phyloP scores from a whole-genome alignment of 2,113 vertebrate species.

The Rhipidura dahli region DNA sequence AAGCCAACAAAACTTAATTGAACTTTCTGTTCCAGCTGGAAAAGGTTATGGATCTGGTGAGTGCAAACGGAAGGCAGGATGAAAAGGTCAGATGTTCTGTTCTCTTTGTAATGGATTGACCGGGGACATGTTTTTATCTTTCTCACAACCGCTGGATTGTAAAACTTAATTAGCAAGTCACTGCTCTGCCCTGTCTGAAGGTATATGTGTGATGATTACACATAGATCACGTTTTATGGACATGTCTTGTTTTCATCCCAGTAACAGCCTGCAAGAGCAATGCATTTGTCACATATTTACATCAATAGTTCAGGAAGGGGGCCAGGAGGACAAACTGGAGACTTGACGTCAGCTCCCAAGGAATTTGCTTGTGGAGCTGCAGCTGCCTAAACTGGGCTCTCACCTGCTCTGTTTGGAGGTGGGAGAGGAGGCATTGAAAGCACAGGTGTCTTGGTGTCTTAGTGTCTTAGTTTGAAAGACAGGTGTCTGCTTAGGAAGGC shows the following conservation, averaged over 20 bases:
- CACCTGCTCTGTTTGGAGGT: not conserved
- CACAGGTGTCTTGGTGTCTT: fast-evolving
- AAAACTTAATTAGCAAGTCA: slow-evolving; percentile 73
- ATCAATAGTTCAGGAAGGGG: not conserved
- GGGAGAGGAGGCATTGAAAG: not conserved
- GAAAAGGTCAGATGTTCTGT: slow-evolving; percentile 78
- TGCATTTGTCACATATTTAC: slow-evolving; percentile 4
- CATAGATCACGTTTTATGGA: slow-evolving; percentile 60
- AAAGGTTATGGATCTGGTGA: slow-evolving; percentile 77
- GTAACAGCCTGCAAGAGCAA: not conserved
- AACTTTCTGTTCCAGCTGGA: slow-evolving; percentile 82
- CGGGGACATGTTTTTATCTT: slow-evolving; percentile 71
- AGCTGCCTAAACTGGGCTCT: not conserved
- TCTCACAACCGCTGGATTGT: slow-evolving; percentile 55
- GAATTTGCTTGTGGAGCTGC: not conserved
- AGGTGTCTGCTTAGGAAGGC: not conserved
- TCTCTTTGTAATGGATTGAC: slow-evolving; percentile 76
- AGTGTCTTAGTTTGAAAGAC: not conserved
- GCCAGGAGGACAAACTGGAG: not conserved
- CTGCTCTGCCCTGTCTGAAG: slow-evolving; percentile 34
- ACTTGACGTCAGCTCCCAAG: not conserved
- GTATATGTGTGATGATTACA: not conserved
- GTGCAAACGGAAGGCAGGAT: slow-evolving; percentile 62
- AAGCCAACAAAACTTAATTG: slow-evolving; percentile 84
- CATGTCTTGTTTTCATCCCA: slow-evolving; percentile 11